Conservation (phyloP, 1,140 invertebrate genomes). For the Drosophila arawakana region DNA sequence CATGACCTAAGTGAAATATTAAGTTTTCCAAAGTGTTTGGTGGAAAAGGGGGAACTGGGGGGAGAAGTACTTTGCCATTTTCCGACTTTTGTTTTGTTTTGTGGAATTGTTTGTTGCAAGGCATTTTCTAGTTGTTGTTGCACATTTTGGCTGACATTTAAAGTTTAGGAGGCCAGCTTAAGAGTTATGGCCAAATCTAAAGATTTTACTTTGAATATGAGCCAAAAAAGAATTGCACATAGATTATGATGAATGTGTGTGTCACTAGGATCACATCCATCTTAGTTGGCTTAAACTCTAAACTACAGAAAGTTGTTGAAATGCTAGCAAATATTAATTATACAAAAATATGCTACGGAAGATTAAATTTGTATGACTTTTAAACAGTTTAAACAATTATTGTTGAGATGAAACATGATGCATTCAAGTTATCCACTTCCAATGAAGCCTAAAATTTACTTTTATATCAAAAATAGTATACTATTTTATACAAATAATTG, state of each 20-base stretch:
- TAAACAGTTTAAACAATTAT: too few relatives aligned
- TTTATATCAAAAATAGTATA: too few relatives aligned
- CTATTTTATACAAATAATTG: too few relatives aligned
- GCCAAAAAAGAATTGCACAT: constrained; percentile 21
- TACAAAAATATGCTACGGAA: too few relatives aligned
- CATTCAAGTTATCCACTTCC: too few relatives aligned
- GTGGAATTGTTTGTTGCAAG: constrained; percentile 6
- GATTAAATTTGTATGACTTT: too few relatives aligned
- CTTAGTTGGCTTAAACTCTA: not conserved
- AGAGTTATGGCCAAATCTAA: constrained; percentile 34
- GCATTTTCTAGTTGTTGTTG: constrained; percentile 31
- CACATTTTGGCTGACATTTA: constrained; percentile 72
- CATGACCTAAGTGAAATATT: constrained; percentile 26
- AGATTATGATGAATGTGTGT: constrained; percentile 20
- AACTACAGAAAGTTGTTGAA: not conserved
- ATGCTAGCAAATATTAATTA: not conserved
- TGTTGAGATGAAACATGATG: too few relatives aligned
- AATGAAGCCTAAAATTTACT: too few relatives aligned
- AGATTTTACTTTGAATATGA: constrained; percentile 3
- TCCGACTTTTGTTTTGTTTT: constrained; percentile 20
- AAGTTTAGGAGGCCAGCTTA: constrained; percentile 73
- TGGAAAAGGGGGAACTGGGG: too few relatives aligned
- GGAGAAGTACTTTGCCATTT: constrained; percentile 24
- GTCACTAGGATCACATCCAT: not conserved
- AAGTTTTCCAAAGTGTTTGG: not conserved